Evolutionary conservation across 1,140 invertebrate genomes (phyloP).

Genomic region (Tetragonula clypearis): DNA sequence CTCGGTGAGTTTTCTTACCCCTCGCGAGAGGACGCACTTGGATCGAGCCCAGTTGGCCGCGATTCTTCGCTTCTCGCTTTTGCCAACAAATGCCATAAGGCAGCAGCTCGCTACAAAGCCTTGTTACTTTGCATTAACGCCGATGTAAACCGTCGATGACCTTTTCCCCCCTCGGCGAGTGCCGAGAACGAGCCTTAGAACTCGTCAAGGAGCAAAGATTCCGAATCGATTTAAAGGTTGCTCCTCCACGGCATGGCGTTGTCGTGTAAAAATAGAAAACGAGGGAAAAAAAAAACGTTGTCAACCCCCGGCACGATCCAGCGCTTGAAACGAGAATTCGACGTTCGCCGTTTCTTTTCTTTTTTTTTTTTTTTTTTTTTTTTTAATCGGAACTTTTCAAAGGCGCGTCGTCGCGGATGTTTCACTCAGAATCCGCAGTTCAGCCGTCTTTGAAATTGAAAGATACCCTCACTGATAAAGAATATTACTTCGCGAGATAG

Average conservation of each 20-base stretch:
- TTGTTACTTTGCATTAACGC: constrained; percentile 46
- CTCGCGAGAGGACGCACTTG: constrained; percentile 71
- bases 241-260: no score
- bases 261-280: constrained; percentile 23
- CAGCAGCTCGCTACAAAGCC: constrained; percentile 50
- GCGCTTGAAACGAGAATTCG: not conserved
- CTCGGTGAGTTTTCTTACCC: constrained; percentile 74
- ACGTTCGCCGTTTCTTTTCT: not conserved
- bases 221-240: constrained; percentile 5
- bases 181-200: constrained; percentile 13
- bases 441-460: no score
- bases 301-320: not conserved
- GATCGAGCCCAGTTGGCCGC: constrained; percentile 76
- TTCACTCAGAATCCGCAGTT: no score
- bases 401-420: no score
- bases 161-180: constrained; percentile 10
- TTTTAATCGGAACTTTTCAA: not conserved
- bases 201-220: constrained; percentile 40
- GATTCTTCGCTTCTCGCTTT: constrained; percentile 63
- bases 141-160: constrained; percentile 10
- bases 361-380: no score
- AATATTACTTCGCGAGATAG: no score
- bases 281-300: not conserved
- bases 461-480: no score
- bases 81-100: constrained; percentile 68